Percentiles rank a stretch among this genome's conserved stretches.
Evolutionary conservation across 1,140 invertebrate genomes (phyloP).

Genomic region (Plodia interpunctella): DNA sequence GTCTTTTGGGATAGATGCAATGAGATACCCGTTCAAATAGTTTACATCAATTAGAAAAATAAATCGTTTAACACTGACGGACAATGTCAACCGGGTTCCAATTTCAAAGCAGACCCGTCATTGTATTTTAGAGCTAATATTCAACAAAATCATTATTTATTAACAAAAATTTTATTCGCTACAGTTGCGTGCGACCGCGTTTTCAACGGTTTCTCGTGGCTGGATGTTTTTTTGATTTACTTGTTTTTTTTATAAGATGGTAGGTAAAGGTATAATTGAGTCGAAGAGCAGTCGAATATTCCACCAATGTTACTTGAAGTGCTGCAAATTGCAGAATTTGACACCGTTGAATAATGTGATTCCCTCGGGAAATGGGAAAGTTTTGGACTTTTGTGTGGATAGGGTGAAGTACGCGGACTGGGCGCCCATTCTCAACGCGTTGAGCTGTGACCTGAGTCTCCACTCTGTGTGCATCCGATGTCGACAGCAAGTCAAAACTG

Average conservation of each 20-base stretch:
- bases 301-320: slow-evolving; percentile 71
- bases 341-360: slow-evolving; percentile 60
- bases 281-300: slow-evolving; percentile 64
- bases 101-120: slow-evolving; percentile 41
- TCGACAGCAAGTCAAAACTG: slow-evolving; percentile 66
- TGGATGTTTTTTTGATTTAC: slow-evolving; percentile 40
- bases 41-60: background rate
- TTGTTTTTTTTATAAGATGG: slow-evolving; percentile 48
- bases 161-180: slow-evolving; percentile 30
- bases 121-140: slow-evolving; percentile 47
- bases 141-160: slow-evolving; percentile 36
- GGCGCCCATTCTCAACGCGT: slow-evolving; percentile 81
- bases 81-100: slow-evolving; percentile 40
- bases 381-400: slow-evolving; percentile 82
- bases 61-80: slow-evolving; percentile 7
- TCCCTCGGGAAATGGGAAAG: slow-evolving; percentile 57
- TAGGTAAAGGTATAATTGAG: slow-evolving; percentile 61
- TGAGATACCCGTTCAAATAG: background rate
- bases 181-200: slow-evolving; percentile 21
- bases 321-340: slow-evolving; percentile 71
- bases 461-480: slow-evolving; percentile 78
- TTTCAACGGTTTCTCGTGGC: slow-evolving; percentile 19
- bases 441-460: slow-evolving; percentile 80
- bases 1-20: too few species aligned
- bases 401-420: slow-evolving; percentile 83